Evolutionary conservation across 2,797 vertebrate species (phyloP).

Genomic region (Malacoraja senta): DNA sequence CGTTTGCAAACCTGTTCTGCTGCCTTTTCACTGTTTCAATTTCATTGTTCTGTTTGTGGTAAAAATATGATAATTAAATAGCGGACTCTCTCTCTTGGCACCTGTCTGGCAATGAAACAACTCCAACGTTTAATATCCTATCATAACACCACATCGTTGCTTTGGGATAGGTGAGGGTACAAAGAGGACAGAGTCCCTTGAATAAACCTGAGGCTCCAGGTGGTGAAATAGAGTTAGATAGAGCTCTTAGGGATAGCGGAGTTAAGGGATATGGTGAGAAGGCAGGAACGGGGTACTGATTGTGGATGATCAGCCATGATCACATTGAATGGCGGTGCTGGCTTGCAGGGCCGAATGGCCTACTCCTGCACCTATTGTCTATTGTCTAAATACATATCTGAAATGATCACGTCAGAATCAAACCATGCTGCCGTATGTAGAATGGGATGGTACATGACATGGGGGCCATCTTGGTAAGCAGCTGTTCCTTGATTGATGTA

Average conservation of each 20-base stretch:
- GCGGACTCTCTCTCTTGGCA: neutral
- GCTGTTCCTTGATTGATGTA: conserved; percentile 2
- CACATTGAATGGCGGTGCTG: too few relatives aligned
- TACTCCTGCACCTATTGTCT: too few relatives aligned
- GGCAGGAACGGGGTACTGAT: too few relatives aligned
- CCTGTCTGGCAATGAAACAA: neutral
- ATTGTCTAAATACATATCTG: neutral
- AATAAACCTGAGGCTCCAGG: neutral
- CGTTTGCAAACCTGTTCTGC: too few relatives aligned
- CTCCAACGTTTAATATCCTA: too few relatives aligned
- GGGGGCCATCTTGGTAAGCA: neutral
- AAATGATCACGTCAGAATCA: neutral
- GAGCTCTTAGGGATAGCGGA: too few relatives aligned
- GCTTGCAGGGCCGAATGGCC: too few relatives aligned
- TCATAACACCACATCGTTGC: neutral
- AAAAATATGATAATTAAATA: too few relatives aligned
- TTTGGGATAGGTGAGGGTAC: neutral
- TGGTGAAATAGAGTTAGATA: neutral
- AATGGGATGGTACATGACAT: neutral
- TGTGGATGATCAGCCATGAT: too few relatives aligned
- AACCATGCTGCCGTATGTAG: neutral
- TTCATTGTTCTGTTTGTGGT: too few relatives aligned
- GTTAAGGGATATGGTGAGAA: too few relatives aligned
- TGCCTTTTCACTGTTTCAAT: too few relatives aligned
- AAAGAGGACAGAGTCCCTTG: neutral